These are phyloP conservation scores for Typhlichthys subterraneus DNA, from an alignment of 2,797 vertebrate species.

Conservation along the genomic window DNA sequence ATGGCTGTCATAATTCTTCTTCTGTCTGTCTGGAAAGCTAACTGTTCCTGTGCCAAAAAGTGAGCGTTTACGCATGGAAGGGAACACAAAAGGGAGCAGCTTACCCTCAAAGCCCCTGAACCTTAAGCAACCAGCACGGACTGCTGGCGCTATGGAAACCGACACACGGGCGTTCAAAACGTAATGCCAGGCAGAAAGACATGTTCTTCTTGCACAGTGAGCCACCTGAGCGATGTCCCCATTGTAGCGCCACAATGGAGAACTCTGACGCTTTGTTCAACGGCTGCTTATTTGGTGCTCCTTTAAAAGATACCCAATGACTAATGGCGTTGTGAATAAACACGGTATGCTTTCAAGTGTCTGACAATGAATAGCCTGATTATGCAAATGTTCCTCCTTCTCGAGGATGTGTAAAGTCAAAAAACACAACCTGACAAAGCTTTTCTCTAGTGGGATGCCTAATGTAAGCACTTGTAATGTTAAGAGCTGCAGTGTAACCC, in stretches of 20 bases:
- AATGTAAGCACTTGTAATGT: conserved; percentile 14
- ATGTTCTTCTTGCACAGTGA: conserved; percentile 21
- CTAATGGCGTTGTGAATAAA: conserved; percentile 66
- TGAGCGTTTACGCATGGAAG: conserved; percentile 65
- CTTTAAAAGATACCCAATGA: conserved; percentile 51
- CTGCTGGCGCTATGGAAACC: not conserved
- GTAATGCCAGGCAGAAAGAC: conserved; percentile 1
- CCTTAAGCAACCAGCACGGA: conserved; percentile 35
- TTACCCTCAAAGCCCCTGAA: not conserved
- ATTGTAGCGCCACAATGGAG: conserved; percentile 19
- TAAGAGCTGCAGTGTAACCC: conserved; percentile 47
- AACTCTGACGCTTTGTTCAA: conserved; percentile 41
- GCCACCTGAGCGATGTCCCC: conserved; percentile 30
- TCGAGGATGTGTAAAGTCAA: conserved; percentile 36
- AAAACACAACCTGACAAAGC: conserved; percentile 47
- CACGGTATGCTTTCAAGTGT: conserved; percentile 59
- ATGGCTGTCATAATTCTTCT: no score
- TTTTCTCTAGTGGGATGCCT: conserved; percentile 32
- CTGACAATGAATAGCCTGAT: conserved; percentile 65
- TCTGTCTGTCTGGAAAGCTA: no score
- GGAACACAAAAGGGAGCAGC: conserved; percentile 36
- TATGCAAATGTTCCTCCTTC: conserved; percentile 63
- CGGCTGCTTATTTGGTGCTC: conserved; percentile 47
- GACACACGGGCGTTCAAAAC: conserved; percentile 17
- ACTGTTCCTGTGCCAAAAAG: conserved; percentile 55